phyloP scores from a whole-genome alignment of 2,113 vertebrate species.

The Corythornis vintsioides region DNA sequence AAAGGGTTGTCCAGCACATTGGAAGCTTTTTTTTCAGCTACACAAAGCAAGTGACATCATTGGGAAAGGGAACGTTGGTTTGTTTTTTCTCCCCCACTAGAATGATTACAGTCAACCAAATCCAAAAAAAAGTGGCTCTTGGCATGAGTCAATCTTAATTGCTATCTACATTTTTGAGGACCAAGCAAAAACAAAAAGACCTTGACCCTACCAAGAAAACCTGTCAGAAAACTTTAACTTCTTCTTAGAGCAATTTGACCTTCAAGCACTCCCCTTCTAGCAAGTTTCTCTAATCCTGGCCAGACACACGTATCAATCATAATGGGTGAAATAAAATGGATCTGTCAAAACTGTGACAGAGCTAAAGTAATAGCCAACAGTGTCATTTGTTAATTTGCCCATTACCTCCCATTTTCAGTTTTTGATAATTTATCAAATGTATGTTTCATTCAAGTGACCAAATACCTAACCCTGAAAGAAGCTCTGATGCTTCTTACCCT shows the following conservation, averaged over 20 bases:
- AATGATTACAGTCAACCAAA: neutral
- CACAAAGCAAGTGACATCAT: neutral
- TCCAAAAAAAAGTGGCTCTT: slow-evolving; percentile 18
- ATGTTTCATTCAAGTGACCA: neutral
- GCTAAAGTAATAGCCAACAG: neutral
- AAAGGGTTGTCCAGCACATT: neutral
- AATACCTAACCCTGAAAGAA: neutral
- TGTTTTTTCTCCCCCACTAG: neutral
- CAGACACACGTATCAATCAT: slow-evolving; percentile 56
- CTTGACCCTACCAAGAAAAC: slow-evolving; percentile 50
- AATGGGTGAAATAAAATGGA: slow-evolving; percentile 13
- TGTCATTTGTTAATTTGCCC: slow-evolving; percentile 16
- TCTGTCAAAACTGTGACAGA: neutral
- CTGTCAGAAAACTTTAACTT: slow-evolving; percentile 59
- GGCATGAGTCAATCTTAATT: slow-evolving; percentile 67
- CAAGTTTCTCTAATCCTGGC: slow-evolving; percentile 52
- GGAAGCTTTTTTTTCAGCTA: neutral
- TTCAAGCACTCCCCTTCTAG: slow-evolving; percentile 55
- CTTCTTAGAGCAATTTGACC: slow-evolving; percentile 58
- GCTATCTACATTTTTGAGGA: slow-evolving; percentile 58
- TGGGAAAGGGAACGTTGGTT: neutral
- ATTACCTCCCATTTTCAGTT: neutral
- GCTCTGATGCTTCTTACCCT: too few species aligned
- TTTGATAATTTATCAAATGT: neutral
- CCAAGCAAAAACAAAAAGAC: slow-evolving; percentile 13